Base-by-base conservation (phyloP, 2,797 vertebrate species). In the Nyctibius grandis region DNA sequence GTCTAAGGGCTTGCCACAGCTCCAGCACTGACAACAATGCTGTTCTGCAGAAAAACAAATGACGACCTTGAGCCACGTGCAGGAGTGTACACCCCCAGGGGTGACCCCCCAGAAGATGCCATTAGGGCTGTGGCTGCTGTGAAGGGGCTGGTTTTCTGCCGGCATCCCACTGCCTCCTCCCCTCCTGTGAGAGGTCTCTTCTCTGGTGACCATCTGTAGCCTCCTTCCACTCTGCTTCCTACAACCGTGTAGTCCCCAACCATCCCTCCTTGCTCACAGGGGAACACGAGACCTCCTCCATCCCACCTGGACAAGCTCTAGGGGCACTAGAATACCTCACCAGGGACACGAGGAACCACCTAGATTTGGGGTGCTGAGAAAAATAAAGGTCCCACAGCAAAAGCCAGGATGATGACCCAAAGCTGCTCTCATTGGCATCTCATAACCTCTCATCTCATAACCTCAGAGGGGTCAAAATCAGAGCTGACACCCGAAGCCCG, bases 31-130 rank as follows among this genome's bases (percentile, higher is more conserved):
- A 3, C 38, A 50, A 7, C 0, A 3, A 18, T 6, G n/a, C 9
- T 1, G 1, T 19, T 10, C 53, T 70, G 60, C 45, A 34, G 21
- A 28, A 51, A 51, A 73, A n/a, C 15, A 59, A 63, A 53, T 7
- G 0, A 20, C 13, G 8, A 23, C 23, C 70, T 81, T 0, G 0
- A 87, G 53, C 11, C 23, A 38, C 0, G 0, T 4, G 18, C 29
- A 59, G 21, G 23, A 59, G 16, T 4, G 15, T 3, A 23, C 77
- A 36, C 5, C 11, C 17, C 31, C 31, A 51, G 1, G 11, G 38
- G 23, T 26, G 63, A 54, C 17, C 21, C 22, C 51, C 17, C 11
- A 23, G 40, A 19, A 63, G n/a, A 51, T 31, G 51, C 38, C 28
- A 4, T 14, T 4, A 0, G 8, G 44, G 20, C 45, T 69, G 50